phyloP scores from a whole-genome alignment of 1,140 invertebrate genomes.

The Brachionus rubens region DNA sequence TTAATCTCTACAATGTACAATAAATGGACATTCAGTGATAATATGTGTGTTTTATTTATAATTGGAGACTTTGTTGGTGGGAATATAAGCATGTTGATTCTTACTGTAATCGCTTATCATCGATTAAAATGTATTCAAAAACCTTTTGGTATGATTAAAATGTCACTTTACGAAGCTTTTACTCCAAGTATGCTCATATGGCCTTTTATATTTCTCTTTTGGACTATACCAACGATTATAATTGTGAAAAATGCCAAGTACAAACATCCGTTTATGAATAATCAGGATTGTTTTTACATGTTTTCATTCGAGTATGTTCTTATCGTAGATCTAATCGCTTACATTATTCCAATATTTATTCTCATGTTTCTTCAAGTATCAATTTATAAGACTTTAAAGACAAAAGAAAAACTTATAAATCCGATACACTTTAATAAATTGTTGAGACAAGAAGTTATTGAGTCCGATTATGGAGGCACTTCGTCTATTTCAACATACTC shows the following conservation, averaged over 20 bases:
- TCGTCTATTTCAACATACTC: background rate
- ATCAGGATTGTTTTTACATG: conserved; percentile 1
- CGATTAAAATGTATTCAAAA: conserved; percentile 1
- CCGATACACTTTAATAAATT: background rate
- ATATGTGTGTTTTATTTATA: conserved; percentile 31
- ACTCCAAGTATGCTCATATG: conserved; percentile 6
- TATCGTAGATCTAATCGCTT: background rate
- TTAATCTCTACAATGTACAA: background rate
- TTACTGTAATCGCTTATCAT: conserved; percentile 17
- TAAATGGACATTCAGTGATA: conserved; percentile 23
- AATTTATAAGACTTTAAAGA: background rate
- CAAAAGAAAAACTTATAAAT: conserved; percentile 14
- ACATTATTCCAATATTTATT: conserved; percentile 21
- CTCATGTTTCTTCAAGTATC: conserved; percentile 18
- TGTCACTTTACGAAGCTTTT: background rate
- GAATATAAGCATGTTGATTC: conserved; percentile 23
- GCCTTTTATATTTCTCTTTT: background rate
- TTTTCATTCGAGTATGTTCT: conserved; percentile 19
- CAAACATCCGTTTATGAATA: background rate
- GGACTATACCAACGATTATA: background rate
- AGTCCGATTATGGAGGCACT: background rate
- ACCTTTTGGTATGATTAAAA: conserved; percentile 17
- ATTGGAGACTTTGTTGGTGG: conserved; percentile 30
- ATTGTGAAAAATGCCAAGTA: background rate
- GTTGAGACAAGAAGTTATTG: background rate